A percentile compares a stretch with the other conserved stretches of the same genome.
Evolutionary conservation across 2,888 invertebrate genomes (phyloP).

Genomic region (Calameuta filiformis): DNA sequence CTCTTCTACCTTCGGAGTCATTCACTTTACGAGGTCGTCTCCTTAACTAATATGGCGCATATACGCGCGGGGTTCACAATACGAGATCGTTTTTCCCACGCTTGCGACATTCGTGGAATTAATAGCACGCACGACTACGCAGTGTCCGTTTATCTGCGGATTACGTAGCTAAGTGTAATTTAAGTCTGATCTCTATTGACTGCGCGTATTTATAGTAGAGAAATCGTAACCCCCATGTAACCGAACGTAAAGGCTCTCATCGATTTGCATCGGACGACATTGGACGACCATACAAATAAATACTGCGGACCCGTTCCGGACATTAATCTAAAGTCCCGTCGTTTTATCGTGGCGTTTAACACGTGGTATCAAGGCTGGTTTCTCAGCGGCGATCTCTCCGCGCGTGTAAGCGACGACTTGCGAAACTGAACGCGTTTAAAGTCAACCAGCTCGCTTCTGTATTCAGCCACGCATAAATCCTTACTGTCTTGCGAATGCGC

Average conservation of each 20-base stretch:
- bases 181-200: background rate
- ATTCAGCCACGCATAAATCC: background rate
- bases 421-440: background rate
- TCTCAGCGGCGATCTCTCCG: background rate
- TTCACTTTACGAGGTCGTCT: background rate
- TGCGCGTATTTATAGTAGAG: background rate
- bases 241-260: background rate
- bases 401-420: background rate
- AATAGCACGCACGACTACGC: background rate
- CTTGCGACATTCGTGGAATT: background rate
- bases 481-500: background rate
- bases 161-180: background rate
- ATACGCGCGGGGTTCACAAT: background rate
- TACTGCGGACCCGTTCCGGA: slow-evolving; percentile 15
- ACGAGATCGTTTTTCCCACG: background rate
- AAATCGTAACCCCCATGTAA: background rate
- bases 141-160: background rate
- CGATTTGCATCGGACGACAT: background rate
- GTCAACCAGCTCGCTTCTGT: background rate
- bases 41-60: background rate
- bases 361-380: slow-evolving; percentile 33
- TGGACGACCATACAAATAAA: slow-evolving; percentile 37
- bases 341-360: slow-evolving; percentile 45
- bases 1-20: background rate
- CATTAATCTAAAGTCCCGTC: slow-evolving; percentile 50